Evolutionary conservation across 2,113 vertebrate genomes (phyloP).

Genomic region (Anoura caudifer): DNA sequence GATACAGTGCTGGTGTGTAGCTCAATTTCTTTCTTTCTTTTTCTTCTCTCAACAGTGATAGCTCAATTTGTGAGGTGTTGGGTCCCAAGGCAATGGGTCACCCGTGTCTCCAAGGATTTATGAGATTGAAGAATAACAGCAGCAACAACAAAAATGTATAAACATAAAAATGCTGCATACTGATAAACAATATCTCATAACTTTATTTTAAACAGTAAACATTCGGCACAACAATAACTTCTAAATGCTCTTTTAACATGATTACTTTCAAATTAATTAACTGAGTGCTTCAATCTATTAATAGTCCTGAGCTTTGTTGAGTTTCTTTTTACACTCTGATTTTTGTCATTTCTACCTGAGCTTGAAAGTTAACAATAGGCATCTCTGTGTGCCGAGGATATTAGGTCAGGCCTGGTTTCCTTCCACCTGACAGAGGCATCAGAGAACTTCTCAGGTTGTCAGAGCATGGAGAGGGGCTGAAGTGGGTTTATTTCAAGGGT

Average conservation of each 20-base stretch:
- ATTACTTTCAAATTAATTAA: neutral
- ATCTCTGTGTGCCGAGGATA: neutral
- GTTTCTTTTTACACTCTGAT: slow-evolving; percentile 21
- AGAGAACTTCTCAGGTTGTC: neutral
- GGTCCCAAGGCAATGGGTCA: neutral
- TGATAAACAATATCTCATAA: neutral
- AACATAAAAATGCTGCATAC: neutral
- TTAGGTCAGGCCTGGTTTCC: neutral
- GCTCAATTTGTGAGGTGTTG: neutral
- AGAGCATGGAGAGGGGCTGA: neutral
- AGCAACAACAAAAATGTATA: neutral
- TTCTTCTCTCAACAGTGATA: neutral
- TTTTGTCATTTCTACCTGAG: neutral
- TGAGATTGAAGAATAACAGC: neutral
- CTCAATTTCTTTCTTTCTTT: neutral
- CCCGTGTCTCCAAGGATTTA: neutral
- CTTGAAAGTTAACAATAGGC: neutral
- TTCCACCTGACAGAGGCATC: neutral
- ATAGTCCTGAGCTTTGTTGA: neutral
- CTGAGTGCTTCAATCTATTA: neutral
- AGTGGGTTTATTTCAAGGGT: neutral
- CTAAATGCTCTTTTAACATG: neutral
- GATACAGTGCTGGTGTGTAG: neutral
- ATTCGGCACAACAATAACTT: neutral
- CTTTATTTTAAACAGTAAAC: neutral